A percentile compares a stretch with the other conserved stretches of the same genome.
phyloP scores from a whole-genome alignment of 2,113 vertebrate genomes.

The Orientallactaga bullata region DNA sequence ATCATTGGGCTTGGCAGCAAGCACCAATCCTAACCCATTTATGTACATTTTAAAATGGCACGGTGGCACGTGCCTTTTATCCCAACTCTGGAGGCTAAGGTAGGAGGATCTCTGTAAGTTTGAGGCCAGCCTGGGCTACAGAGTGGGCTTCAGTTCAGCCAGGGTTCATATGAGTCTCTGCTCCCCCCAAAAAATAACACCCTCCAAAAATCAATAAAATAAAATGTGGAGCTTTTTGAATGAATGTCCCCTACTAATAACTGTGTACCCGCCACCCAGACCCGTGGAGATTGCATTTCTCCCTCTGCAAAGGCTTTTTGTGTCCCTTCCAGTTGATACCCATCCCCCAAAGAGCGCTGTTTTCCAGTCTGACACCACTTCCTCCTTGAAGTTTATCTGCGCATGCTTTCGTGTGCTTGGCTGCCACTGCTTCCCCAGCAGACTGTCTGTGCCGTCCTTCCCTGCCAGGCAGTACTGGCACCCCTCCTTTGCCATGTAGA shows the following conservation, averaged over 20 bases:
- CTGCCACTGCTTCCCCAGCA: neutral
- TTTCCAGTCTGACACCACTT: neutral
- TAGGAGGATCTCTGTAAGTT: too few relatives aligned
- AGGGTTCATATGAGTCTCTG: too few relatives aligned
- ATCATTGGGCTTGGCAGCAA: too few relatives aligned
- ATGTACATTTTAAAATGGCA: too few relatives aligned
- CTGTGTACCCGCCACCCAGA: neutral
- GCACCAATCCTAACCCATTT: too few relatives aligned
- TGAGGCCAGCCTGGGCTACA: too few relatives aligned
- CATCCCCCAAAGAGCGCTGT: neutral
- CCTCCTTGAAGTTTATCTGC: slow-evolving; percentile 4
- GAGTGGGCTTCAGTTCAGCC: too few relatives aligned
- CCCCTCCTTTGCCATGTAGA: neutral
- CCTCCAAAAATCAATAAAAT: too few relatives aligned
- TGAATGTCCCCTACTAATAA: neutral
- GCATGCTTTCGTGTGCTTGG: neutral
- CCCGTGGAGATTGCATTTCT: neutral
- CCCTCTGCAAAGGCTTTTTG: neutral
- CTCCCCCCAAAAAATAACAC: too few relatives aligned
- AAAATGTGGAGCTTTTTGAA: too few relatives aligned
- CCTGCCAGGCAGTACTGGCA: neutral
- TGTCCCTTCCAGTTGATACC: neutral
- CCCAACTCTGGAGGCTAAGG: too few relatives aligned
- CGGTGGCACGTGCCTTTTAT: too few relatives aligned
- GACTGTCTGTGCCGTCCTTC: neutral